Evolutionary conservation across 2,888 invertebrate species (phyloP).

Genomic region (Holacanthella duospinosa): DNA sequence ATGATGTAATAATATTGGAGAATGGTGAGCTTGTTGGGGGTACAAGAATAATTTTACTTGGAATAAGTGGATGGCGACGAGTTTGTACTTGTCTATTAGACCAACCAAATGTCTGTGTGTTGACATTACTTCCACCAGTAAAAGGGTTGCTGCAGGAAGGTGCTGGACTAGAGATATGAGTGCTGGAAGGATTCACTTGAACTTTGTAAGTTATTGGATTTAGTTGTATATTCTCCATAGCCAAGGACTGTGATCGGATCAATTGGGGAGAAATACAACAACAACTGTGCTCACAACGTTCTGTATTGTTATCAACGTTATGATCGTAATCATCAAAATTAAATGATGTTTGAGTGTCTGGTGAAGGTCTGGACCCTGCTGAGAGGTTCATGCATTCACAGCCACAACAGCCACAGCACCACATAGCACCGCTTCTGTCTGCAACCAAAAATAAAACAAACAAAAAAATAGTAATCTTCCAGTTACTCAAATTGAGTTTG

Average conservation of each 20-base stretch:
- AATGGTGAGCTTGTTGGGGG: slow-evolving; percentile 18
- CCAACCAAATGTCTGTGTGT: too few species aligned
- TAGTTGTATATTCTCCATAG: slow-evolving; percentile 32
- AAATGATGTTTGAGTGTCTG: too few species aligned
- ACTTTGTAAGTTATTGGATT: neutral
- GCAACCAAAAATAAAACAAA: slow-evolving; percentile 29
- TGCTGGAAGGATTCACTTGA: too few species aligned
- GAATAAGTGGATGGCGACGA: slow-evolving; percentile 31
- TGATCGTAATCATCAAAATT: too few species aligned
- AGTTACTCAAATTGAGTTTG: too few species aligned
- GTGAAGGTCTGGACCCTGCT: slow-evolving; percentile 3
- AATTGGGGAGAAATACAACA: slow-evolving; percentile 28
- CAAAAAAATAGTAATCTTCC: slow-evolving; percentile 12
- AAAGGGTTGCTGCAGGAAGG: too few species aligned
- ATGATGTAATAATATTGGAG: slow-evolving; percentile 15
- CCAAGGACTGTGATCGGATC: slow-evolving; percentile 33
- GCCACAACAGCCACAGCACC: slow-evolving; percentile 35
- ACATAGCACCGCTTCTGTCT: slow-evolving; percentile 27
- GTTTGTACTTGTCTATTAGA: neutral
- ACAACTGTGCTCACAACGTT: slow-evolving; percentile 8
- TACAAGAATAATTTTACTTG: slow-evolving; percentile 32
- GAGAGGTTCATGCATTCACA: slow-evolving; percentile 24
- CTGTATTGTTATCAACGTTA: neutral
- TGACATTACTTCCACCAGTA: too few species aligned
- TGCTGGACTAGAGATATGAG: too few species aligned